Conservation (phyloP, 2,113 vertebrate genomes). For the Megalops atlanticus region DNA sequence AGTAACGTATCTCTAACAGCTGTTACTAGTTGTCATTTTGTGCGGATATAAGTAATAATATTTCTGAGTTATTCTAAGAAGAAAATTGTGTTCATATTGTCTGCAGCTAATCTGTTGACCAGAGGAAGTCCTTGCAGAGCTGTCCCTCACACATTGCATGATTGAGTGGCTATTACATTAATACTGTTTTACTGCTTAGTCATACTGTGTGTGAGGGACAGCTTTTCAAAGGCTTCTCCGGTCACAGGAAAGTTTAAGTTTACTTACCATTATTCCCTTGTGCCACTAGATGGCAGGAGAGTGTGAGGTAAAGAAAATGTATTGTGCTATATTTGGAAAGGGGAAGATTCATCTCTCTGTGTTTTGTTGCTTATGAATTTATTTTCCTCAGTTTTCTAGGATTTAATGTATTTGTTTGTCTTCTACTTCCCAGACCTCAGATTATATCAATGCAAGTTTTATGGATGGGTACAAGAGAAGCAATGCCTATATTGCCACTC, state of each 20-base stretch:
- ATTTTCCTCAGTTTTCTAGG: neutral
- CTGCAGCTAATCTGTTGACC: neutral
- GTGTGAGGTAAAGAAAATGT: too few relatives aligned
- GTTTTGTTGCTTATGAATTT: neutral
- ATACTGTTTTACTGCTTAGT: too few relatives aligned
- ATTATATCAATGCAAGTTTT: slow-evolving; percentile 80
- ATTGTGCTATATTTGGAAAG: too few relatives aligned
- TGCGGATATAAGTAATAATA: neutral
- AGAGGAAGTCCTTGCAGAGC: too few relatives aligned
- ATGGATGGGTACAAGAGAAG: slow-evolving; percentile 77
- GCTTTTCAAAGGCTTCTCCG: too few relatives aligned
- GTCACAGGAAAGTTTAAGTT: too few relatives aligned
- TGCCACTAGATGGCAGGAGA: neutral
- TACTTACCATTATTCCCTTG: neutral
- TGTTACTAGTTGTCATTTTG: neutral
- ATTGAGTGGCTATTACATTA: too few relatives aligned
- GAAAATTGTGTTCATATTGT: neutral
- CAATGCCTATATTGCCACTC: slow-evolving; percentile 75
- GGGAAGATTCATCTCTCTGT: neutral
- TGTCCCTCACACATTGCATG: too few relatives aligned
- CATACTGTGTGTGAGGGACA: too few relatives aligned
- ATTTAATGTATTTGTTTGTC: too few relatives aligned
- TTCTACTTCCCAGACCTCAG: slow-evolving; percentile 71
- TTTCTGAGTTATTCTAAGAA: neutral
- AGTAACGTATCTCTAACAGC: neutral